Percentiles rank a stretch among this genome's conserved stretches.
phyloP scores from a whole-genome alignment of 1,140 invertebrate species.

The Oscheius sp. region DNA sequence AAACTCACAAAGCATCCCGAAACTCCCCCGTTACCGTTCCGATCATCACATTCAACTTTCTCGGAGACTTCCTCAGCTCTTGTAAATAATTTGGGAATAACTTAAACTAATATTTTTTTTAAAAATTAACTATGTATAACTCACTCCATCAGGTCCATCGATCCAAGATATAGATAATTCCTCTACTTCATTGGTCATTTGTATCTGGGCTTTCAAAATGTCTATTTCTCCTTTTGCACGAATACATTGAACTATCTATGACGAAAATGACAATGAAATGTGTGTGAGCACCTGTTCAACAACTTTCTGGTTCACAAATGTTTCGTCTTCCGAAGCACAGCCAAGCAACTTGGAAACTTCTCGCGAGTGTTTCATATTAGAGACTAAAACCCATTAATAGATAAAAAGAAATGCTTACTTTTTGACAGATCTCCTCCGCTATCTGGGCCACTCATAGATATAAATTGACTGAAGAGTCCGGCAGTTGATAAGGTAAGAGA shows the following conservation, averaged over 20 bases:
- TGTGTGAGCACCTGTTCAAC: neutral
- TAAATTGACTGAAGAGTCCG: neutral
- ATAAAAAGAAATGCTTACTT: too few relatives aligned
- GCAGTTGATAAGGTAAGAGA: neutral
- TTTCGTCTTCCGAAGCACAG: neutral
- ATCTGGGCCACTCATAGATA: neutral
- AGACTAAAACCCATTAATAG: neutral
- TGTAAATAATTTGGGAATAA: neutral
- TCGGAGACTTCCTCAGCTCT: slow-evolving; percentile 6
- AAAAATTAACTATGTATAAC: neutral
- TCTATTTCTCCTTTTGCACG: neutral
- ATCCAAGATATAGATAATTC: neutral
- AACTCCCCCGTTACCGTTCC: slow-evolving; percentile 1
- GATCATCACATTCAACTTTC: neutral
- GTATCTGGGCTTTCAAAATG: neutral
- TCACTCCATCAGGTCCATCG: slow-evolving; percentile 1
- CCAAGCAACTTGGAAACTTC: neutral
- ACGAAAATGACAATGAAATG: neutral
- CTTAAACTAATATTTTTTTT: too few relatives aligned
- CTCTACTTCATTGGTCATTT: neutral
- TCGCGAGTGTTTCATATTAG: neutral
- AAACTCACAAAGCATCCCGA: neutral
- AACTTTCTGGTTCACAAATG: neutral
- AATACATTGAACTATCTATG: neutral
- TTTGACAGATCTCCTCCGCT: too few relatives aligned